Conservation (phyloP, 1,140 invertebrate genomes). For the Delia radicum region DNA sequence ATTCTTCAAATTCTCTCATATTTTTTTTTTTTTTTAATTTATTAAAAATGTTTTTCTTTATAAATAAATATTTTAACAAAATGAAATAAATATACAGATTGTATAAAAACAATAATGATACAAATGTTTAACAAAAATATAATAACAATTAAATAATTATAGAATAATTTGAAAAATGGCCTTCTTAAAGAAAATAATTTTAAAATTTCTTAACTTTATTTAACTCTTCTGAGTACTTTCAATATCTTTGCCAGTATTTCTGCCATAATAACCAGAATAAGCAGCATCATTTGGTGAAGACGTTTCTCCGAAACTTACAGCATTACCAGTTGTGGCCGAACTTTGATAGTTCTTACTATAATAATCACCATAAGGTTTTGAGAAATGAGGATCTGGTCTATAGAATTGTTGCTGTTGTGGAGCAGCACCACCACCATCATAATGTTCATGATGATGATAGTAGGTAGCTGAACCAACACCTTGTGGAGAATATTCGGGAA, state of each 20-base stretch:
- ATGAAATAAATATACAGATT: conserved; percentile 14
- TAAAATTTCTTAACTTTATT: not conserved
- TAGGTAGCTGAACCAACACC: conserved; percentile 63
- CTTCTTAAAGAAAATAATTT: not conserved
- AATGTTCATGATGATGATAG: conserved; percentile 57
- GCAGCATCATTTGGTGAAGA: conserved; percentile 63
- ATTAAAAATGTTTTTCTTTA: not conserved
- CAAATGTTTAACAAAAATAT: not conserved
- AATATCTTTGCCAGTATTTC: conserved; percentile 51
- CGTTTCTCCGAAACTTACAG: conserved; percentile 65
- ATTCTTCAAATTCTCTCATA: too few species aligned
- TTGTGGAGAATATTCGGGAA: conserved; percentile 65
- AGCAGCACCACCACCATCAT: conserved; percentile 40
- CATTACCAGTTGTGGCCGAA: conserved; percentile 52
- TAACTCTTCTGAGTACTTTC: conserved; percentile 43
- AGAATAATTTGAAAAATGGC: not conserved
- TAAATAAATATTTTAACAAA: conserved; percentile 10
- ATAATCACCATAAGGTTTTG: conserved; percentile 53
- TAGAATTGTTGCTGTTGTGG: conserved; percentile 37
- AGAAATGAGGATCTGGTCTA: conserved; percentile 52
- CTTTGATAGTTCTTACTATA: conserved; percentile 56
- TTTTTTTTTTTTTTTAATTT: not conserved
- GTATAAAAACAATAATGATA: conserved; percentile 17
- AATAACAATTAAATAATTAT: conserved; percentile 14
- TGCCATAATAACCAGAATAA: conserved; percentile 66